Conservation (phyloP, 2,888 invertebrate genomes). For the Melinaea menophilus region DNA sequence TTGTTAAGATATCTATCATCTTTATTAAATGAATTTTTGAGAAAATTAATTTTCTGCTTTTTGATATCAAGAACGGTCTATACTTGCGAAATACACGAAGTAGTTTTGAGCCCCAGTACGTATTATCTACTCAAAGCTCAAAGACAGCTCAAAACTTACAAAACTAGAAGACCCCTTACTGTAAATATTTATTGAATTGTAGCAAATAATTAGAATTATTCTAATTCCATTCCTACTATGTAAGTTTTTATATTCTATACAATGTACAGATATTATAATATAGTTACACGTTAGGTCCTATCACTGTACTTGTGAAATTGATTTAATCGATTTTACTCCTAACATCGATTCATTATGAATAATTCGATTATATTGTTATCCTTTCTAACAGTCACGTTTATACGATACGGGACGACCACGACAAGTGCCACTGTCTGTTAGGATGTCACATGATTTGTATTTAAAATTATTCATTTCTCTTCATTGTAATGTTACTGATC, state of each 20-base stretch:
- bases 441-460: no score
- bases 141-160: conserved; percentile 70
- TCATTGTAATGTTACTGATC: not conserved
- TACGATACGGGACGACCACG: no score
- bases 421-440: no score
- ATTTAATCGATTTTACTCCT: conserved; percentile 24
- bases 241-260: conserved; percentile 54
- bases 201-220: conserved; percentile 42
- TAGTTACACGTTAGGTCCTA: conserved; percentile 14
- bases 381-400: not conserved
- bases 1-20: no score
- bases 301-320: conserved; percentile 20
- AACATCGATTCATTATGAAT: not conserved
- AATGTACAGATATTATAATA: conserved; percentile 44
- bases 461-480: no score
- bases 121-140: conserved; percentile 70
- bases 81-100: conserved; percentile 50
- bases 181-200: conserved; percentile 57
- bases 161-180: conserved; percentile 37
- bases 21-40: no score
- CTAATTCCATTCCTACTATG: conserved; percentile 61
- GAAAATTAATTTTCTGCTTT: not conserved
- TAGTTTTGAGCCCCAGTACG: conserved; percentile 38
- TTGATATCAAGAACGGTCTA: conserved; percentile 23
- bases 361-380: conserved; percentile 1